Conservation (phyloP, 1,140 invertebrate species). For the Vollenhovia emeryi region DNA sequence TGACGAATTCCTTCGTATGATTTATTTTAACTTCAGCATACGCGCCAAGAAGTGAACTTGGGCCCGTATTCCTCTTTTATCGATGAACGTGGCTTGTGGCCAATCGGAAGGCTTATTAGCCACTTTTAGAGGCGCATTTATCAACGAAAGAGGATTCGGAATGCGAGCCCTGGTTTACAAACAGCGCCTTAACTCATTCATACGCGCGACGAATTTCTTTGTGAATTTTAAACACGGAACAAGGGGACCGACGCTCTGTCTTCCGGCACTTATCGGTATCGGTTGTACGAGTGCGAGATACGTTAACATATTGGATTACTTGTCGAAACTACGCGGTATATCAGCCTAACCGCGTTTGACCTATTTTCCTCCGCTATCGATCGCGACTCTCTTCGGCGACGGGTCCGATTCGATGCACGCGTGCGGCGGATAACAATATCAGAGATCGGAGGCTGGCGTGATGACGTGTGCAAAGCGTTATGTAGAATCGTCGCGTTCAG, state of each 20-base stretch:
- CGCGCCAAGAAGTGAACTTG: too few species aligned
- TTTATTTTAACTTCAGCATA: too few species aligned
- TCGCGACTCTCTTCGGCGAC: conserved; percentile 28
- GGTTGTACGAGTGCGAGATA: not conserved
- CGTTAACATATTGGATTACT: conserved; percentile 12
- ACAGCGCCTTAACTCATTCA: too few species aligned
- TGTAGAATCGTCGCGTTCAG: not conserved
- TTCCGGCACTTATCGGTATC: not conserved
- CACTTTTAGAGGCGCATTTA: too few species aligned
- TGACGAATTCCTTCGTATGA: conserved; percentile 30
- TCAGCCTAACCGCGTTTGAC: conserved; percentile 39
- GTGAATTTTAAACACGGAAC: not conserved
- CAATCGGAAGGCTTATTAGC: too few species aligned
- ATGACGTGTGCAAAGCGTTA: conserved; percentile 9
- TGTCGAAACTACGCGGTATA: conserved; percentile 11
- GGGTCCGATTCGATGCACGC: conserved; percentile 34
- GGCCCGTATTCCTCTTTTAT: too few species aligned
- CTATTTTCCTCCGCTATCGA: conserved; percentile 50
- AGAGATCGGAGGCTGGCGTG: conserved; percentile 37
- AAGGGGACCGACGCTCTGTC: not conserved
- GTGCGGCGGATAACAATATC: conserved; percentile 48
- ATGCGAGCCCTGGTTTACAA: too few species aligned
- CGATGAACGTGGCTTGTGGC: too few species aligned
- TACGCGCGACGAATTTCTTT: conserved; percentile 34
- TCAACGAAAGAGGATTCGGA: too few species aligned